These are phyloP conservation scores for Phorcus lineatus DNA, from an alignment of 2,888 invertebrate species.

Conservation along the genomic window DNA sequence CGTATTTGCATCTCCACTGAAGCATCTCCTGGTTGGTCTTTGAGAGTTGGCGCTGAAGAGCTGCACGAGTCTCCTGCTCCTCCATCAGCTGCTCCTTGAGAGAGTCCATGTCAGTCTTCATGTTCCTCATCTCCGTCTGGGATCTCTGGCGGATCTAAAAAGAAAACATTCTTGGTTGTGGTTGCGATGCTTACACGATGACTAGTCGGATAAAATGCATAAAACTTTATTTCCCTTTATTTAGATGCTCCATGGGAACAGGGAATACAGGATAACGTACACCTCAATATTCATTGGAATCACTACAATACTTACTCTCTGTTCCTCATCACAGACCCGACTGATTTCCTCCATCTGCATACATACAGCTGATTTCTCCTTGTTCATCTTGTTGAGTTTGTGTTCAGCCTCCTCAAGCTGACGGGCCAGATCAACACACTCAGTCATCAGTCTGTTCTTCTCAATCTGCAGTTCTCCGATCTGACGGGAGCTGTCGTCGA, in stretches of 20 bases:
- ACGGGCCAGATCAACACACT: conserved; percentile 96
- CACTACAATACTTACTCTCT: conserved; percentile 70
- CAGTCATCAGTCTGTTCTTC: conserved; percentile 97
- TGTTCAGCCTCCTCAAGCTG: conserved; percentile 99
- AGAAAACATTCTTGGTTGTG: too few species aligned
- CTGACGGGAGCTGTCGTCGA: conserved; percentile 97
- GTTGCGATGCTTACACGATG: neutral
- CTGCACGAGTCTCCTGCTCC: conserved; percentile 98
- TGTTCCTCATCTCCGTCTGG: conserved; percentile 92
- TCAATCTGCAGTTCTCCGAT: conserved; percentile 88
- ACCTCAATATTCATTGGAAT: too few species aligned
- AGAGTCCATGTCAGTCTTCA: conserved; percentile 98
- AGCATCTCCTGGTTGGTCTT: conserved; percentile 98
- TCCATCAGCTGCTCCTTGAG: conserved; percentile 99
- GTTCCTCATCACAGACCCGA: conserved; percentile 97
- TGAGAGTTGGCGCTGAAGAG: conserved; percentile 98
- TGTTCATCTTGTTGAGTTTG: conserved; percentile 94
- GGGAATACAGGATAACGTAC: too few species aligned
- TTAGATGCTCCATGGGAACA: too few species aligned
- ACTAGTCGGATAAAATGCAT: too few species aligned
- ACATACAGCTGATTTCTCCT: conserved; percentile 91
- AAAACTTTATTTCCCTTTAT: too few species aligned
- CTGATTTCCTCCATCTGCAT: conserved; percentile 98
- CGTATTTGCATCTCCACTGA: conserved; percentile 98
- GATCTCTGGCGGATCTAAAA: conserved; percentile 62